phyloP scores from a whole-genome alignment of 2,888 invertebrate species.

The Alentia gelatinosa region DNA sequence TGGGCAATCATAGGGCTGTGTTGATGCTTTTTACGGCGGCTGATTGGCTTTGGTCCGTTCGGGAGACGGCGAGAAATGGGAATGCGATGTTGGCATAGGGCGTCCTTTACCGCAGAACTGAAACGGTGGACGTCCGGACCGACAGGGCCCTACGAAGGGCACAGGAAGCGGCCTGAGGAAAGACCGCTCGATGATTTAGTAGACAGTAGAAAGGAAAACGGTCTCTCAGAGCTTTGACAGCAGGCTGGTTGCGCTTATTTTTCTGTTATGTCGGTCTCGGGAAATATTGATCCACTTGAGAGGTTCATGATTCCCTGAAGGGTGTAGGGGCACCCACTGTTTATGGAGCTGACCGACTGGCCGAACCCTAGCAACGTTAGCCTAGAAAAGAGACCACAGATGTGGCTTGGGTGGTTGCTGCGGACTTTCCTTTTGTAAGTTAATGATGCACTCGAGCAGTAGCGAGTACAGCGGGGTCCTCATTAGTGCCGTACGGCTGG shows the following conservation, averaged over 20 bases:
- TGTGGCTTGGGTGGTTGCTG: too few species aligned
- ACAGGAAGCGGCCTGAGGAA: not conserved
- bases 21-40: not conserved
- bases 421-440: too few species aligned
- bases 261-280: too few species aligned
- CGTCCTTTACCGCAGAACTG: not conserved
- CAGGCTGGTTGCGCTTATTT: not conserved
- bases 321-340: too few species aligned
- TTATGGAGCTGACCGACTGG: too few species aligned
- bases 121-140: not conserved
- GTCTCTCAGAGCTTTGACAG: not conserved
- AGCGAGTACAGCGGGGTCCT: not conserved
- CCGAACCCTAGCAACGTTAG: too few species aligned
- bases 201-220: not conserved
- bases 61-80: not conserved
- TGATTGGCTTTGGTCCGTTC: not conserved
- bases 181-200: not conserved
- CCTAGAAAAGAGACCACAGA: too few species aligned
- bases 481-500: not conserved
- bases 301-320: too few species aligned
- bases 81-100: not conserved
- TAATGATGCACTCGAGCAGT: not conserved
- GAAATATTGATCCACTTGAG: too few species aligned
- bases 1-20: not conserved
- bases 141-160: not conserved